phyloP scores from a whole-genome alignment of 2,113 vertebrate species.

The Campylomormyrus numenius region DNA sequence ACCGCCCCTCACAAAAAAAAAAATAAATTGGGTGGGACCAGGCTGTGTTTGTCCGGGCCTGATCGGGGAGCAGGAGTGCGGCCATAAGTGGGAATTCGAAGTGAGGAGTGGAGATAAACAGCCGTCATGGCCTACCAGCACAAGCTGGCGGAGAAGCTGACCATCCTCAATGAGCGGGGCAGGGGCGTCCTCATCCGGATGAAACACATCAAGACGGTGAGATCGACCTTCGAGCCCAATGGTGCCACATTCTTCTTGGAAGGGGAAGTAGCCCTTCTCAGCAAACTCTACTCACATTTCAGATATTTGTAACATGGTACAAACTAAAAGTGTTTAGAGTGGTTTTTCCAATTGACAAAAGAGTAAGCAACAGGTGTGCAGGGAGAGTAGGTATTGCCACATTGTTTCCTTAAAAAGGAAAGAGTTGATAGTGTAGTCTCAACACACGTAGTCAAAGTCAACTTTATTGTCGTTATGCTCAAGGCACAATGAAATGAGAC shows the following conservation, averaged over 20 bases:
- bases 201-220: slow-evolving; percentile 91
- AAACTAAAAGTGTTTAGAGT: too few species aligned
- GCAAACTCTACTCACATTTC: neutral
- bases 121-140: slow-evolving; percentile 73
- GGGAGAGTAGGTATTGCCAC: neutral
- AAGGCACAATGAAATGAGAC: neutral
- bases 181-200: slow-evolving; percentile 78
- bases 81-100: neutral
- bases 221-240: slow-evolving; percentile 22
- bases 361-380: neutral
- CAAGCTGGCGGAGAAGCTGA: slow-evolving; percentile 86
- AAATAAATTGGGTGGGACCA: slow-evolving; percentile 4
- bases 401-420: neutral
- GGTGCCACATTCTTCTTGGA: neutral
- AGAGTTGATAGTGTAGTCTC: neutral
- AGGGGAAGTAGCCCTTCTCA: neutral
- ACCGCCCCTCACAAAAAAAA: neutral
- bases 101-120: slow-evolving; percentile 33
- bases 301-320: neutral
- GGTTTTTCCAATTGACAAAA: neutral
- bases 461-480: neutral
- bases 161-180: slow-evolving; percentile 80
- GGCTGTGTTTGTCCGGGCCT: neutral
- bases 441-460: neutral
- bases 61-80: neutral